Evolutionary conservation across 2,113 vertebrate species (phyloP), one percentile per base, ranked within the genome.

Genomic region (Butorides virescens): DNA sequence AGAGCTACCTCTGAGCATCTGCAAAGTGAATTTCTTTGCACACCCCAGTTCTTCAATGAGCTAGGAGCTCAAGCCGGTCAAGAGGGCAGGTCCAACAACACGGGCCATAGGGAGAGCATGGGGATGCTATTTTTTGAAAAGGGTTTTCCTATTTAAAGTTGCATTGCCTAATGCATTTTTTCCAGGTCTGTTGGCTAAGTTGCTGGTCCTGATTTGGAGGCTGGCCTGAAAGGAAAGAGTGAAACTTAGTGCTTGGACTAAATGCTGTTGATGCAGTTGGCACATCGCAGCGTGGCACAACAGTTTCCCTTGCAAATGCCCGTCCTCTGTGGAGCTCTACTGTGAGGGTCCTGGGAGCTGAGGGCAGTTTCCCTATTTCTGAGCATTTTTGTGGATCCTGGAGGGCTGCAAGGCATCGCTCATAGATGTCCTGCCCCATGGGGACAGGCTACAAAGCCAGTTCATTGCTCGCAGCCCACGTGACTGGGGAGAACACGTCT

Each of bases 401-500:
- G 34, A 86, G 22, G 25, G 46, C 36, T 67, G 25, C 42, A 87
- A 89, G 50, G 7, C 42, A n/a, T 81, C 37, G 37, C 22, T 74
- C 34, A 42, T 8, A 46, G 62, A 55, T 53, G 30, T 73, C 55
- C 50, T 46, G 14, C 46, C 42, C 59, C 39, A 15, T 7, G 9
- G 36, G 55, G 13, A 27, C 32, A 37, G 29, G 4, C 19, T 79
- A 36, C 39, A 73, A 90, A 93, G 36, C 62, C 30, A n/a, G 62
- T 34, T 72, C 56, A 17, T 67, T 0, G 0, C 13, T 90, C 37
- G n/a, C n/a, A 68, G 70, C 26, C n/a, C n/a, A n/a, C n/a, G n/a
- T n/a, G n/a, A 15, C 50, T 37, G 42, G 59, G 32, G 37, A 86
- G n/a, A 91, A 58, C 36, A 56, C 0, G 9, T 22, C 20, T 85